A percentile compares a stretch with the other conserved stretches of the same genome.
Evolutionary conservation across 2,797 vertebrate species (phyloP).

Genomic region (Graptemys geographica): DNA sequence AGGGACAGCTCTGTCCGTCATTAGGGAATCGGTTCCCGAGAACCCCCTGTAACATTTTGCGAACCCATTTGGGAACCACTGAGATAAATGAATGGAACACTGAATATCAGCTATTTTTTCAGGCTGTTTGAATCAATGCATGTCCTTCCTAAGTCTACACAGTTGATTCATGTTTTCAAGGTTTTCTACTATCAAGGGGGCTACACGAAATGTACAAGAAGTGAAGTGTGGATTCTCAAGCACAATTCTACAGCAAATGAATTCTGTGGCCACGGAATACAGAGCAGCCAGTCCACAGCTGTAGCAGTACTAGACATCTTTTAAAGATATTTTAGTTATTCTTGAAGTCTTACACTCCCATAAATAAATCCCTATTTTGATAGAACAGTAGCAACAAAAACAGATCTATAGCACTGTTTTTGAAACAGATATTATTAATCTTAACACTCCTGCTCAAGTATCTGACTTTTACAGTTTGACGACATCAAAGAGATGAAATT

Average conservation of each 20-base stretch:
- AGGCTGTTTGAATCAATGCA: no score
- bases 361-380: background rate
- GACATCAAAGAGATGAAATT: background rate
- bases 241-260: background rate
- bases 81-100: background rate
- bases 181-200: background rate
- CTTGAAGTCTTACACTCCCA: background rate
- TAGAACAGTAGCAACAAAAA: background rate
- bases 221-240: background rate
- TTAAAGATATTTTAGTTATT: background rate
- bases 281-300: background rate
- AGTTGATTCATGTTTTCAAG: background rate
- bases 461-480: background rate
- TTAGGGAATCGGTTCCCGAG: no score
- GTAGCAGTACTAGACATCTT: background rate
- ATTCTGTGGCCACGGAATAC: background rate
- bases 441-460: background rate
- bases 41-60: no score
- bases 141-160: background rate
- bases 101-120: background rate
- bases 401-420: background rate
- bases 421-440: background rate
- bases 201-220: background rate
- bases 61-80: no score
- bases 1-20: no score